These are phyloP conservation scores for Drosophila chauvacae DNA, from an alignment of 1,140 invertebrate genomes.

Conservation along the genomic window DNA sequence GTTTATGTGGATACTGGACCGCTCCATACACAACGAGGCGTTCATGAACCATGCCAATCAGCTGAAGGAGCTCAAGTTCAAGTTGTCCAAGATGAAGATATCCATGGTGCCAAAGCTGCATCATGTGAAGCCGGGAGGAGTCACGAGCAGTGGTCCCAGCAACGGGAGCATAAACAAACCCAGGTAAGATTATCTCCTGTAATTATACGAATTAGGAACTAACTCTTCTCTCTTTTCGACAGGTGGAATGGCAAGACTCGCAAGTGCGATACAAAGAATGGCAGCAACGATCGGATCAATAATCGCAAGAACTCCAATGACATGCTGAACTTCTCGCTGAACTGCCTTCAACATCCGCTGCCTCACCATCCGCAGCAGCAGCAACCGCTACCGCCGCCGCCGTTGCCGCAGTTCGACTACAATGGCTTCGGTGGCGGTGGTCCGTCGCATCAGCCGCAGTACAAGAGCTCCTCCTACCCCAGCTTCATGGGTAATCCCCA, in stretches of 20 bases:
- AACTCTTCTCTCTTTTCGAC: neutral
- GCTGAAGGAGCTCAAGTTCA: constrained; percentile 82
- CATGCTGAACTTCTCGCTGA: constrained; percentile 76
- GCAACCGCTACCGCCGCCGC: constrained; percentile 26
- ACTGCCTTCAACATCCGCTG: constrained; percentile 63
- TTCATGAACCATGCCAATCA: constrained; percentile 82
- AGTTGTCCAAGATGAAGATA: constrained; percentile 81
- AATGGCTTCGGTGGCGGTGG: constrained; percentile 54
- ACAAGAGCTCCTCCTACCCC: constrained; percentile 86
- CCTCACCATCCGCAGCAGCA: constrained; percentile 67
- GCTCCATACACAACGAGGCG: constrained; percentile 82
- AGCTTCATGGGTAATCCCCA: constrained; percentile 74
- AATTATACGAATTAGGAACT: neutral
- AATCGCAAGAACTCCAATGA: constrained; percentile 83
- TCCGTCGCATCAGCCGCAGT: constrained; percentile 63
- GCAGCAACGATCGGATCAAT: constrained; percentile 81
- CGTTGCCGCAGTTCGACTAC: constrained; percentile 60
- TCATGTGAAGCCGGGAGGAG: constrained; percentile 66
- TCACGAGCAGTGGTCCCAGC: constrained; percentile 24
- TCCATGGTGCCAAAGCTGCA: constrained; percentile 79
- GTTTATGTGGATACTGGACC: constrained; percentile 81
- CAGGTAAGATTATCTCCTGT: constrained; percentile 36
- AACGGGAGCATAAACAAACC: constrained; percentile 72
- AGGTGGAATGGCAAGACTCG: constrained; percentile 81
- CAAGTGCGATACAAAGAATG: constrained; percentile 79